Evolutionary conservation across 2,888 invertebrate genomes (phyloP), one percentile per base, ranked within the genome.

Genomic region (Ditula angustiorana): DNA sequence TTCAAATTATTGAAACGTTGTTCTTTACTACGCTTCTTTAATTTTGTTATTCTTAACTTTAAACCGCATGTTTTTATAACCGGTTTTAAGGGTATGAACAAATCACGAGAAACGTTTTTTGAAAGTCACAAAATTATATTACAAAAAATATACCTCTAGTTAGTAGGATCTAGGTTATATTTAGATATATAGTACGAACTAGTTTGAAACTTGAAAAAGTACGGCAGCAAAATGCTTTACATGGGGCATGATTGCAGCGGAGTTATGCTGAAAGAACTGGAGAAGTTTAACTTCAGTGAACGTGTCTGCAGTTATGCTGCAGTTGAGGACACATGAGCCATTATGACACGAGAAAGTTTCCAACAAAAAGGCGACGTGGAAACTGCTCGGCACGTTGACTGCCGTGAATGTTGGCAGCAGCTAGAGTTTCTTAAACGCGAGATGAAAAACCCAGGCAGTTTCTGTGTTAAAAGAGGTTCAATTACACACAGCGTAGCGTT

Each of bases 151-250:
- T n/a, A n/a, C n/a, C n/a, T n/a, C n/a, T n/a, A n/a, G n/a, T n/a
- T n/a, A n/a, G n/a, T n/a, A n/a, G n/a, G n/a, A n/a, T n/a, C n/a
- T n/a, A n/a, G n/a, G n/a, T n/a, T n/a, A n/a, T n/a, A n/a, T n/a
- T n/a, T n/a, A n/a, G n/a, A n/a, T n/a, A n/a, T n/a, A n/a, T n/a
- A n/a, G 61, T 35, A 61, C 26, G 55, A 61, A 61, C 61, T 61
- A 61, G 53, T 53, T 53, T 46, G 26, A 35, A 55, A 61, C 53
- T 61, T 53, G 47, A 35, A 21, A 33, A 46, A 53, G 61, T 55
- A 61, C 46, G 61, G 41, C 44, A 35, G 61, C 61, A 46, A 53
- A 53, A 53, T 61, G 61, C 61, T 61, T 61, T 55, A 61, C 61
- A 61, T 49, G 61, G 61, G 10, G 44, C 55, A 56, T 61, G 61